A percentile compares a stretch with the other conserved stretches of the same genome.
phyloP scores from a whole-genome alignment of 2,113 vertebrate species.

The Canis aureus region DNA sequence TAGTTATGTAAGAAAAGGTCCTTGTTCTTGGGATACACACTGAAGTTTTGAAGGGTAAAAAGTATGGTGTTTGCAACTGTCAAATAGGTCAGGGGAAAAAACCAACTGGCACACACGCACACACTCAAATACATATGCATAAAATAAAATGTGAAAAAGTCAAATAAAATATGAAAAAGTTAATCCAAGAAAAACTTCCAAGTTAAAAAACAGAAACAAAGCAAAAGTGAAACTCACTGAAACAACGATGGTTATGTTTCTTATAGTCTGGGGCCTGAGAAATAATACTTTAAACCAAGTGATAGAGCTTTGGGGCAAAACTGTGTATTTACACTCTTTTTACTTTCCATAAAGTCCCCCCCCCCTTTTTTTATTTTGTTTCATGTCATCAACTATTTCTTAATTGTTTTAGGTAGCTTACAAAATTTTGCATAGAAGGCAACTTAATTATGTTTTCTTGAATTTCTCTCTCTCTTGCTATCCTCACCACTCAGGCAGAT shows the following conservation, averaged over 20 bases:
- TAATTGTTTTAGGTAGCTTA: conserved; percentile 37
- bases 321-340: neutral
- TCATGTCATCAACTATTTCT: neutral
- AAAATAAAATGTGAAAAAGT: neutral
- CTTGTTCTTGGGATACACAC: neutral
- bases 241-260: neutral
- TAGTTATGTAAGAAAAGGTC: neutral
- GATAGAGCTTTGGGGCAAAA: neutral
- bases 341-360: neutral
- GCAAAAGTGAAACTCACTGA: neutral
- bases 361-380: neutral
- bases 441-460: neutral
- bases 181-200: neutral
- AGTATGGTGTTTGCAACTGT: neutral
- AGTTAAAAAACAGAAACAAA: neutral
- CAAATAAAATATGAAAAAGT: conserved; percentile 10
- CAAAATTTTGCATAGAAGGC: conserved; percentile 23
- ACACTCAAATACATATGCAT: too few species aligned
- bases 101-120: neutral
- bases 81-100: neutral
- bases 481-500: neutral
- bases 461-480: neutral
- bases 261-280: conserved; percentile 5
- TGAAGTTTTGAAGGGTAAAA: neutral
- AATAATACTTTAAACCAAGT: conserved; percentile 12